Conservation (phyloP, 2,888 invertebrate genomes). For the Drosophila hamatofila region DNA sequence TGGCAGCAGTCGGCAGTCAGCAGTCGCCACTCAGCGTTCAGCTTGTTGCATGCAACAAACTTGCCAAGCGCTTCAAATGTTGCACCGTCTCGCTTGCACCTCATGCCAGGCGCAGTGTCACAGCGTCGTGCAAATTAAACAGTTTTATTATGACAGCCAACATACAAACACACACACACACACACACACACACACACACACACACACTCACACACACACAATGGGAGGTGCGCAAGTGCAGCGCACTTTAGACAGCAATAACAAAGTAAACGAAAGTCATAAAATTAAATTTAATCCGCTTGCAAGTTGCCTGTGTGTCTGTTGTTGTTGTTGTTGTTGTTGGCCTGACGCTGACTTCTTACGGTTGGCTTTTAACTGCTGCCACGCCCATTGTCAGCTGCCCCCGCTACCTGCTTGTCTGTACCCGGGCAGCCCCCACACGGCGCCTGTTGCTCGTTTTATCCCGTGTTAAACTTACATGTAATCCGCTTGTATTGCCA, state of each 20-base stretch:
- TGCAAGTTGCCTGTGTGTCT: constrained; percentile 42
- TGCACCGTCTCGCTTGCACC: constrained; percentile 7
- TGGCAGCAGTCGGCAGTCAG: constrained; percentile 1
- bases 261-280: constrained; percentile 62
- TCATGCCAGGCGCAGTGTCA: constrained; percentile 58
- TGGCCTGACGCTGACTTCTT: constrained; percentile 35
- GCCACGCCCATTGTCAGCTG: constrained; percentile 56
- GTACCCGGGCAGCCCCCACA: constrained; percentile 5
- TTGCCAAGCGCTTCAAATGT: constrained; percentile 32
- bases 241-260: constrained; percentile 46
- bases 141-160: constrained; percentile 73
- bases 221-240: constrained; percentile 52
- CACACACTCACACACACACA: constrained; percentile 11
- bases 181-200: constrained; percentile 15
- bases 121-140: constrained; percentile 61
- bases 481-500: constrained; percentile 66
- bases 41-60: constrained; percentile 67
- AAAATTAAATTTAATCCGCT: constrained; percentile 78
- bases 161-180: constrained; percentile 21
- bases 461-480: constrained; percentile 39
- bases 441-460: constrained; percentile 8
- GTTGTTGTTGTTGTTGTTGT: neutral
- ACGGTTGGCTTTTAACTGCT: constrained; percentile 37
- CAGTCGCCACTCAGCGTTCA: constrained; percentile 4
- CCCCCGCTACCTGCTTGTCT: neutral